A percentile compares a stretch with the other conserved stretches of the same genome.
These are phyloP conservation scores for Neuroterus valhalla DNA, from an alignment of 1,140 invertebrate genomes.

Conservation along the genomic window DNA sequence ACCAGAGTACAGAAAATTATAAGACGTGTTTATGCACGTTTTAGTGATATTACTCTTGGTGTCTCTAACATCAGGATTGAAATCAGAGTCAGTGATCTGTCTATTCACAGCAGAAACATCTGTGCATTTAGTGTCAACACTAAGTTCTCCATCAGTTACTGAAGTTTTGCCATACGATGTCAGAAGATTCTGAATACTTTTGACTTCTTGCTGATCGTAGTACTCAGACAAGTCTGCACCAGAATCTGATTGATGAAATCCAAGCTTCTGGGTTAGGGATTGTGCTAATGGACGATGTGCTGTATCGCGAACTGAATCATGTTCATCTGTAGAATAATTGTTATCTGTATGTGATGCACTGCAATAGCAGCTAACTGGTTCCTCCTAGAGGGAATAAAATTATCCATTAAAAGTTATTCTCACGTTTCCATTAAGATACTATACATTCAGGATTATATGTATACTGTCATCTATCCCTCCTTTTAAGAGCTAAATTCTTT, in stretches of 20 bases:
- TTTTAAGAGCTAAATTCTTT: no score
- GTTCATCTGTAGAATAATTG: constrained; percentile 81
- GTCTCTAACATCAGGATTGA: constrained; percentile 35
- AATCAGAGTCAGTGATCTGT: constrained; percentile 35
- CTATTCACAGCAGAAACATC: constrained; percentile 27
- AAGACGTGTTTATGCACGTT: constrained; percentile 32
- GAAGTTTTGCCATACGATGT: constrained; percentile 61
- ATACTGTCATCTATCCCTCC: no score
- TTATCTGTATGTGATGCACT: constrained; percentile 82
- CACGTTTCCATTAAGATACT: no score
- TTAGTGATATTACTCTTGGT: constrained; percentile 41
- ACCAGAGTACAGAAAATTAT: not conserved
- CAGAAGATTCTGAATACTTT: constrained; percentile 62
- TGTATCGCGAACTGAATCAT: constrained; percentile 77
- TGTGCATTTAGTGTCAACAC: constrained; percentile 44
- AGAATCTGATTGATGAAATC: constrained; percentile 79
- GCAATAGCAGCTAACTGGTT: constrained; percentile 81
- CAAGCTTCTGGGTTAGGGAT: constrained; percentile 71
- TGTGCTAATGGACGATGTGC: constrained; percentile 63
- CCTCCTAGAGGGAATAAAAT: constrained; percentile 63
- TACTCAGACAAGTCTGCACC: constrained; percentile 79
- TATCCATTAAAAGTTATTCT: no score
- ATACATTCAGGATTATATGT: no score
- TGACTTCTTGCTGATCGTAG: constrained; percentile 67
- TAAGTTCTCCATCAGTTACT: constrained; percentile 45